A percentile compares a stretch with the other conserved stretches of the same genome.
These are phyloP conservation scores for Syngnathus rostellatus DNA, from an alignment of 2,797 vertebrate genomes.

Conservation along the genomic window DNA sequence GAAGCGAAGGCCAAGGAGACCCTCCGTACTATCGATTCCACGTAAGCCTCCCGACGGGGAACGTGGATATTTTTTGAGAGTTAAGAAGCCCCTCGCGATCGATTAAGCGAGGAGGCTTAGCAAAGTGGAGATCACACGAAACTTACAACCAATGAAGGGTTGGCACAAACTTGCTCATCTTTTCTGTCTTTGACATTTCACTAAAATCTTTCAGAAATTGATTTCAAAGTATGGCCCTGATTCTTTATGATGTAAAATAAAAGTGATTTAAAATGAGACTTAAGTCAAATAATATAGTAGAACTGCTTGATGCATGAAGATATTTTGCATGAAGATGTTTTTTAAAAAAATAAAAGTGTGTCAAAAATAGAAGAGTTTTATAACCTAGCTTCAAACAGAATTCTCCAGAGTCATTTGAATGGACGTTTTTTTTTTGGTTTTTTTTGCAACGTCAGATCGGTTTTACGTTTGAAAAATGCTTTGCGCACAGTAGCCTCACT, in stretches of 20 bases:
- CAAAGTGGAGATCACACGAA: background rate
- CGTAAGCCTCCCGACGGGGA: conserved; percentile 48
- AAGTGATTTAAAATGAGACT: too few species aligned
- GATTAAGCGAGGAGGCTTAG: background rate
- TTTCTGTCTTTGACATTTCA: background rate
- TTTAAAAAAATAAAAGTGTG: too few species aligned
- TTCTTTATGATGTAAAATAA: too few species aligned
- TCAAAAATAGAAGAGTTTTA: too few species aligned
- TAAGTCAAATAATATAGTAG: too few species aligned
- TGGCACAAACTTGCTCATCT: background rate
- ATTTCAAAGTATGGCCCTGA: too few species aligned
- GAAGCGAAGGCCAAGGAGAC: conserved; percentile 53
- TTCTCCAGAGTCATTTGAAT: background rate
- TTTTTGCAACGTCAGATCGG: too few species aligned
- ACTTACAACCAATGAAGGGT: background rate
- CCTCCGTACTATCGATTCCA: conserved; percentile 63
- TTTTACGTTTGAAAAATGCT: background rate
- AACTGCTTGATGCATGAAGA: too few species aligned
- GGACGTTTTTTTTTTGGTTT: too few species aligned
- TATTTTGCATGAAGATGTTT: too few species aligned
- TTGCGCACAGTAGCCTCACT: background rate
- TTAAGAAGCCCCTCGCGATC: background rate
- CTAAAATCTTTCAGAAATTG: too few species aligned
- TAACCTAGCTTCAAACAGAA: too few species aligned
- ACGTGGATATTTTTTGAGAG: background rate